Conservation (phyloP, 2,888 invertebrate genomes). For the Abscondita cerata region DNA sequence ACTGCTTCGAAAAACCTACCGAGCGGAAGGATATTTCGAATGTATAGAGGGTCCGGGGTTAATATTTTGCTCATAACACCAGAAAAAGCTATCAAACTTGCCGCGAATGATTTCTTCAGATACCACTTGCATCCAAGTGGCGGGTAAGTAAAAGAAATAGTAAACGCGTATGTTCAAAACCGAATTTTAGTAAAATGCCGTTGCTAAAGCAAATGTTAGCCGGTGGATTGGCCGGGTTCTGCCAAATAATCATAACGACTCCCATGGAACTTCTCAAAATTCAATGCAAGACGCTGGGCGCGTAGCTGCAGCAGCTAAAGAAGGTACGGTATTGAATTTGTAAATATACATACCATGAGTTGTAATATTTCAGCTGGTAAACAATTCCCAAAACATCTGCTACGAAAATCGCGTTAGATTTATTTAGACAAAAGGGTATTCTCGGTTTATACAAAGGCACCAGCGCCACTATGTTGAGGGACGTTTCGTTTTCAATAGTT, state of each 20-base stretch:
- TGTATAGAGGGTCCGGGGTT: conserved; percentile 98
- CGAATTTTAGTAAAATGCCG: conserved; percentile 65
- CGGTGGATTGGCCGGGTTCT: conserved; percentile 94
- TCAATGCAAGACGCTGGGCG: conserved; percentile 98
- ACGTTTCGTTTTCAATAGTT: conserved; percentile 94
- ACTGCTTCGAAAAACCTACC: conserved; percentile 94
- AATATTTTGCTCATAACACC: conserved; percentile 98
- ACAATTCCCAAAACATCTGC: conserved; percentile 76
- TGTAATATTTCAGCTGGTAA: conserved; percentile 64
- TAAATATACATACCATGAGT: not conserved
- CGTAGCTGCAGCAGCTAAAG: conserved; percentile 76
- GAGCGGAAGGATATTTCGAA: conserved; percentile 94
- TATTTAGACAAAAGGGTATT: conserved; percentile 86
- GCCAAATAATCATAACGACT: conserved; percentile 96
- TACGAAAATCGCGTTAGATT: conserved; percentile 74
- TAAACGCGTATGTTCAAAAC: too few relatives aligned
- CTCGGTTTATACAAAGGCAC: conserved; percentile 94
- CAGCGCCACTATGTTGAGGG: conserved; percentile 90
- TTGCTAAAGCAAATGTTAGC: conserved; percentile 88
- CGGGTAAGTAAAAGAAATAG: conserved; percentile 67
- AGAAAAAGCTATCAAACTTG: conserved; percentile 98
- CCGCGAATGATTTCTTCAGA: conserved; percentile 97
- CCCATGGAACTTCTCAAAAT: conserved; percentile 99
- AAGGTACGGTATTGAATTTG: conserved; percentile 56
- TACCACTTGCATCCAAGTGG: conserved; percentile 78